Evolutionary conservation across 2,888 invertebrate genomes (phyloP).

Genomic region (Fragum whitleyi): DNA sequence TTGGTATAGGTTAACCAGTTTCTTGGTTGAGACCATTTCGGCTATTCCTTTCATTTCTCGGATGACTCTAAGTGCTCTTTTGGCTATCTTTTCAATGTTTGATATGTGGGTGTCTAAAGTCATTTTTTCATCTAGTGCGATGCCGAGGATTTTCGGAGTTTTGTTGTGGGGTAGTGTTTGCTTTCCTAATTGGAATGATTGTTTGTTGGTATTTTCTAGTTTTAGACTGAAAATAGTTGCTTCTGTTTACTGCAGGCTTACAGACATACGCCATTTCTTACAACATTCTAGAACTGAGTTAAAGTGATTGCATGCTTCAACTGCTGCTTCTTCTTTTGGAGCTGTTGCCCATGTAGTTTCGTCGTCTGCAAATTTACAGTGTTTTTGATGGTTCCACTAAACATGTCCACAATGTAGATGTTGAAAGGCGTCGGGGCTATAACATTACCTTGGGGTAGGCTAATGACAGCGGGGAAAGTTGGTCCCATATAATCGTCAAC

Average conservation of each 20-base stretch:
- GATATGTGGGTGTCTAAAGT: conserved; percentile 18
- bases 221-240: conserved; percentile 11
- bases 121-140: conserved; percentile 24
- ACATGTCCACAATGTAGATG: conserved; percentile 31
- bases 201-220: conserved; percentile 1
- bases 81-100: conserved; percentile 22
- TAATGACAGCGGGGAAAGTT: too few relatives aligned
- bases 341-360: conserved; percentile 22
- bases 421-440: too few relatives aligned
- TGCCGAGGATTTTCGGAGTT: conserved; percentile 19
- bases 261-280: conserved; percentile 8
- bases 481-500: too few relatives aligned
- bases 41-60: conserved; percentile 37
- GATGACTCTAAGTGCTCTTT: conserved; percentile 25
- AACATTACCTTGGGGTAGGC: too few relatives aligned
- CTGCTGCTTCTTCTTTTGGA: not conserved
- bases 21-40: conserved; percentile 1
- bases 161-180: conserved; percentile 2
- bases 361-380: conserved; percentile 27
- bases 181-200: not conserved
- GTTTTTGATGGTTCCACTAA: not conserved
- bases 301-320: conserved; percentile 2
- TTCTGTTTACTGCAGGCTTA: conserved; percentile 24
- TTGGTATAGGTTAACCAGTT: conserved; percentile 14
- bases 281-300: conserved; percentile 9